Base-by-base conservation (phyloP, 1,140 invertebrate genomes). In the Drosophila watanabei region DNA sequence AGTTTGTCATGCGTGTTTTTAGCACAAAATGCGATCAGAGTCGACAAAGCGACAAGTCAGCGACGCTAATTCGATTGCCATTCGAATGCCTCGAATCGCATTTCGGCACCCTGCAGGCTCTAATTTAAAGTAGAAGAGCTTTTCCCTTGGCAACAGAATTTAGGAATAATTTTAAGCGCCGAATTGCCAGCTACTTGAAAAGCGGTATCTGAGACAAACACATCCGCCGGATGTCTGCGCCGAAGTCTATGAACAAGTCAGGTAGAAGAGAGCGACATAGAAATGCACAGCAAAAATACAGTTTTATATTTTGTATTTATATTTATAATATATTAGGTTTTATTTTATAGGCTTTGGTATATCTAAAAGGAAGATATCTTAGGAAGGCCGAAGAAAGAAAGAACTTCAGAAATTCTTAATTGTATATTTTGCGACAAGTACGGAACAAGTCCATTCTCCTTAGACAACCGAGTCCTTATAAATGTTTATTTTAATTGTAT, bases 1-100 rank as follows among this genome's bases (percentile, higher is more conserved):
- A 81, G 75, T 89, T 70, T 71, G 69, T 75, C 77, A 83, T 86
- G 84, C 84, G 77, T 75, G 60, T 79, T 82, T 79, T 86, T 79
- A 56, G 75, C 79, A 75, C 82, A 73, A 86, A 86, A 76, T 82
- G 75, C 64, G 71, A 80, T 66, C 43, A 66, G 54, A 83, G 48
- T 43, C 65, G 62, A 64, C 69, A 79, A 69, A 75, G 81, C 85
- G 85, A 85, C 73, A 88, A 88, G 85, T 88, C 81, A 81, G 64
- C 73, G 75, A 72, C 54, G 78, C 81, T 88, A 89, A 88, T 90
- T 85, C 79, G 78, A 89, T 89, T 75, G 49, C 52, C 24, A 49
- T 30, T 70, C 48, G 13, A 46, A 39, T 20, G 20, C 60, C 20
- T 20, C 3, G 30, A 18, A 45, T 30, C 37, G 49, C 68, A 30